Evolutionary conservation across 2,797 vertebrate genomes (phyloP).

Genomic region (Megalops cyprinoides): DNA sequence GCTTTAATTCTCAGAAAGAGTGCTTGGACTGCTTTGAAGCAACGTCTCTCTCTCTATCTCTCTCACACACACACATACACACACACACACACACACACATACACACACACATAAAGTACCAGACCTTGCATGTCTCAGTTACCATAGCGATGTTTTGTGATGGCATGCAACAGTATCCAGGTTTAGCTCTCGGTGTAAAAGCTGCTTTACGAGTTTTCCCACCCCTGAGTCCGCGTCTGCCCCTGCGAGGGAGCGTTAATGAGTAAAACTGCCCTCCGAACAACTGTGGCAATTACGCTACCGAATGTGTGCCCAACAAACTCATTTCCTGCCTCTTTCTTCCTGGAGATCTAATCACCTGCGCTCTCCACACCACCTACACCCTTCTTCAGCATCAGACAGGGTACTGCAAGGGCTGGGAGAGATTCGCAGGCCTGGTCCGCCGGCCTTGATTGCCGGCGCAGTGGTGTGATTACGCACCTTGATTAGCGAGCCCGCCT

Average conservation of each 20-base stretch:
- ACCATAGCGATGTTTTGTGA: constrained; percentile 68
- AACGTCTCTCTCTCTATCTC: constrained; percentile 53
- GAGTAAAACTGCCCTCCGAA: constrained; percentile 67
- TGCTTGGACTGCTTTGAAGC: constrained; percentile 63
- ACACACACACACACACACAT: background rate
- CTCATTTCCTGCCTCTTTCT: constrained; percentile 60
- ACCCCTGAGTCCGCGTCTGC: constrained; percentile 44
- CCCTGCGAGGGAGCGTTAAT: constrained; percentile 68
- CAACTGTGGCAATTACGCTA: constrained; percentile 74
- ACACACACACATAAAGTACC: constrained; percentile 31
- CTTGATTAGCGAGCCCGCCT: constrained; percentile 81
- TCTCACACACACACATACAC: constrained; percentile 52
- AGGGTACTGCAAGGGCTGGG: constrained; percentile 66
- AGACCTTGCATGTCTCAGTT: constrained; percentile 64
- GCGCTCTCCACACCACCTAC: constrained; percentile 84
- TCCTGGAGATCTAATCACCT: constrained; percentile 79
- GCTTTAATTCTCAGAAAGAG: constrained; percentile 50
- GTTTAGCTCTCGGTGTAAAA: constrained; percentile 65
- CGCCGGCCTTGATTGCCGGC: constrained; percentile 80
- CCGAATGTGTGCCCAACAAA: constrained; percentile 82
- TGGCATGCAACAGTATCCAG: constrained; percentile 55
- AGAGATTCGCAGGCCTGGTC: constrained; percentile 79
- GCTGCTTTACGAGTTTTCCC: constrained; percentile 55
- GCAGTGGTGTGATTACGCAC: constrained; percentile 78
- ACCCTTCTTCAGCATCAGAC: constrained; percentile 81